Percentiles rank a stretch among this genome's conserved stretches.
These are phyloP conservation scores for Cheilosia variabilis DNA, from an alignment of 2,888 invertebrate genomes.

Conservation along the genomic window DNA sequence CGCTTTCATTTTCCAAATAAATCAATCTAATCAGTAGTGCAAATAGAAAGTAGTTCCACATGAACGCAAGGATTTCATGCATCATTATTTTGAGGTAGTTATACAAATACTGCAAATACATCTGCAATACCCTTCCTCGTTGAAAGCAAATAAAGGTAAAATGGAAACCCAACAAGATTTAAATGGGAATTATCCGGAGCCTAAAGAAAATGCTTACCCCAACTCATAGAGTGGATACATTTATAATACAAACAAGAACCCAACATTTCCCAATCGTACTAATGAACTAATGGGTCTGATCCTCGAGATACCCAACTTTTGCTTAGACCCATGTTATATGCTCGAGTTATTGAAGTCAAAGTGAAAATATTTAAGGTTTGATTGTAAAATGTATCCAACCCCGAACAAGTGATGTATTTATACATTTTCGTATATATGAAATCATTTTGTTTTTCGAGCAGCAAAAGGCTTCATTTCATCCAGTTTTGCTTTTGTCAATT, in stretches of 20 bases:
- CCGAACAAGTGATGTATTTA: neutral
- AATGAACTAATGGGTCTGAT: conserved; percentile 6
- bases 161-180: neutral
- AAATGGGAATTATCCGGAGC: neutral
- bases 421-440: neutral
- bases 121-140: neutral
- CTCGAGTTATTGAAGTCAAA: neutral
- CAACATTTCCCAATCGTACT: conserved; percentile 16
- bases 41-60: conserved; percentile 7
- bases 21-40: conserved; percentile 18
- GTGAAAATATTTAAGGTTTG: neutral
- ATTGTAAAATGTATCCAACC: neutral
- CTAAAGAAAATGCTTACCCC: neutral
- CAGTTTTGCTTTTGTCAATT: neutral
- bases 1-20: conserved; percentile 28
- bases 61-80: neutral
- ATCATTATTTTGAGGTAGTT: neutral
- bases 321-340: neutral
- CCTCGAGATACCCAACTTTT: neutral
- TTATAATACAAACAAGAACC: conserved; percentile 19
- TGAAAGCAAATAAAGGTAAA: neutral
- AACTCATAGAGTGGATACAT: conserved; percentile 12
- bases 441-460: neutral
- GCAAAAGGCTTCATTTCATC: neutral
- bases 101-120: neutral